These are phyloP conservation scores for Tilapia sparmanii DNA, from an alignment of 2,113 vertebrate genomes.

Conservation along the genomic window DNA sequence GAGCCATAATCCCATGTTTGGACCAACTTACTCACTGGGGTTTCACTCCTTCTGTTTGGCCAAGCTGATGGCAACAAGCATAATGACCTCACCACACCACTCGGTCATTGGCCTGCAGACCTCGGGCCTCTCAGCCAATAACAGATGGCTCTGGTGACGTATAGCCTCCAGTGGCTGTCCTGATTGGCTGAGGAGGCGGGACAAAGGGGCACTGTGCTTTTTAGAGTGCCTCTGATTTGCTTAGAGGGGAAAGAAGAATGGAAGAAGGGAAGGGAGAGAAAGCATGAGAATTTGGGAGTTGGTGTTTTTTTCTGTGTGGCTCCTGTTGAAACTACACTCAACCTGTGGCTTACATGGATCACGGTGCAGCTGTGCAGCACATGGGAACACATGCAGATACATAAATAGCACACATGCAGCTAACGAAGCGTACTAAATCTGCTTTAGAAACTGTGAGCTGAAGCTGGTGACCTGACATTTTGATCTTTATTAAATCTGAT, in stretches of 20 bases:
- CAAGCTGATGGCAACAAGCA: constrained; percentile 79
- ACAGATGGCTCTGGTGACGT: constrained; percentile 61
- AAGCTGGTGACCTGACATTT: background rate
- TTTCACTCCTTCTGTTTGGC: constrained; percentile 67
- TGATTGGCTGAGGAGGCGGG: constrained; percentile 57
- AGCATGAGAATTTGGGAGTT: constrained; percentile 36
- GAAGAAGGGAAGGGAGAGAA: background rate
- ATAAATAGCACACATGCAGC: background rate
- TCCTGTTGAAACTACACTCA: constrained; percentile 36
- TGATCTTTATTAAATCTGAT: background rate
- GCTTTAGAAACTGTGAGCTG: background rate
- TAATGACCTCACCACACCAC: constrained; percentile 70
- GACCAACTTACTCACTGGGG: constrained; percentile 55
- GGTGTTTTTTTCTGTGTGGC: constrained; percentile 2
- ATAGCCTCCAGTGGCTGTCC: background rate
- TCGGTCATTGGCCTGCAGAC: constrained; percentile 69
- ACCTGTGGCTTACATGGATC: constrained; percentile 38
- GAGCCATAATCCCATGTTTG: constrained; percentile 50
- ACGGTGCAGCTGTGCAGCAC: background rate
- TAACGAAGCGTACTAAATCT: background rate
- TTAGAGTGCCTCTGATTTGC: constrained; percentile 51
- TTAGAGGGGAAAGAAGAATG: background rate
- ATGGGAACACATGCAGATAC: fast-evolving
- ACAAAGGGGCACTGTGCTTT: background rate
- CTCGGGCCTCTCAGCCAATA: constrained; percentile 58